These are phyloP conservation scores for Neuroscelio doddi DNA, from an alignment of 2,888 invertebrate species.

Conservation along the genomic window DNA sequence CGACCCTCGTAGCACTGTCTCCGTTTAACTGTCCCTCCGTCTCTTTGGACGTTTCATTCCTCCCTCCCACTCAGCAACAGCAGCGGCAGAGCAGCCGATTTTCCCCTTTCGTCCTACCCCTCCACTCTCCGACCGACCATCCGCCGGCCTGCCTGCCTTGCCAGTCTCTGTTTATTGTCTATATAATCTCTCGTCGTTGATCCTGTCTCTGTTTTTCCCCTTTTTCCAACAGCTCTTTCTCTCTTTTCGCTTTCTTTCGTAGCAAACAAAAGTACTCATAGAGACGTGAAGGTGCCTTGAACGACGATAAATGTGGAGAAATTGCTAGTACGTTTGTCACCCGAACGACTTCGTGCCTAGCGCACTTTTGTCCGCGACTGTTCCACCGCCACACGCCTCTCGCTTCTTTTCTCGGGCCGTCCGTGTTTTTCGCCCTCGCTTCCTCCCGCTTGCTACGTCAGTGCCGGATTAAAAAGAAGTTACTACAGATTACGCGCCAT, in stretches of 20 bases:
- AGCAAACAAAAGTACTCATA: conserved; percentile 22
- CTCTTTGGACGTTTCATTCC: background rate
- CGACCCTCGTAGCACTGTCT: conserved; percentile 21
- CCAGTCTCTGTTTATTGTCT: conserved; percentile 12
- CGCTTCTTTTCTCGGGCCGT: background rate
- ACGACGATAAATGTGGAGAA: background rate
- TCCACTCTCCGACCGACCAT: conserved; percentile 8
- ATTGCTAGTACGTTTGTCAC: background rate
- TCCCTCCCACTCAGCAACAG: background rate
- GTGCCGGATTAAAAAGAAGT: background rate
- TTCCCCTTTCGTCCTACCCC: conserved; percentile 17
- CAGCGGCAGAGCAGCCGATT: background rate
- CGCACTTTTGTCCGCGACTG: conserved; percentile 22
- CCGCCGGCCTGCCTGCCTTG: conserved; percentile 13
- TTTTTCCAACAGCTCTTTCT: conserved; percentile 28
- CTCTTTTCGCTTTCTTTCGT: conserved; percentile 18
- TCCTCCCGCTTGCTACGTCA: background rate
- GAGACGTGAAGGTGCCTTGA: conserved; percentile 21
- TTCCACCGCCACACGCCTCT: background rate
- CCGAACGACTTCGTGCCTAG: conserved; percentile 20
- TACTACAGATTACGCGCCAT: no score
- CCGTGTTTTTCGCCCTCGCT: conserved; percentile 5
- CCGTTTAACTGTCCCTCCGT: conserved; percentile 10
- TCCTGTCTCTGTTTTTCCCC: conserved; percentile 31
- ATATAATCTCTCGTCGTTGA: conserved; percentile 19